A percentile compares a stretch with the other conserved stretches of the same genome.
Evolutionary conservation across 2,113 vertebrate species (phyloP).

Genomic region (Rhinopithecus roxellana): DNA sequence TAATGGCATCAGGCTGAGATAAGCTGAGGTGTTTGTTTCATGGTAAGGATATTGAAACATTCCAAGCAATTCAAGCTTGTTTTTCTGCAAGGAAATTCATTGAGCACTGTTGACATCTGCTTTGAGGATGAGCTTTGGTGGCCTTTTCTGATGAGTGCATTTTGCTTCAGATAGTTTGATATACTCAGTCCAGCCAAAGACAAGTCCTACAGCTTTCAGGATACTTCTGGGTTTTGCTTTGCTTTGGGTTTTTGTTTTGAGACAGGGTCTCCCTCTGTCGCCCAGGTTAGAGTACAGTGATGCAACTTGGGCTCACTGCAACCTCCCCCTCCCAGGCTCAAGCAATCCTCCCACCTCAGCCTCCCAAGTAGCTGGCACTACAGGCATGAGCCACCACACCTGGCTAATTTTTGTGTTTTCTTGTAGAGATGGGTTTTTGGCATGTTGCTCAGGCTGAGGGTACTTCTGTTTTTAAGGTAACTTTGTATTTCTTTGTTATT

Average conservation of each 20-base stretch:
- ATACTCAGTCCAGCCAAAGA: not conserved
- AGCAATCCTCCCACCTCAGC: no score
- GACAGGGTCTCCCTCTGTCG: no score
- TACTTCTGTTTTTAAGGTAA: not conserved
- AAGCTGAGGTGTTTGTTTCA: not conserved
- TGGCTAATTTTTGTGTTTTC: no score
- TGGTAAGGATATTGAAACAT: not conserved
- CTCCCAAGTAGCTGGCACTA: no score
- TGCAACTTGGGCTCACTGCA: no score
- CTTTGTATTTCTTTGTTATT: not conserved
- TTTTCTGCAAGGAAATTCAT: not conserved
- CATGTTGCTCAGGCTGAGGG: not conserved
- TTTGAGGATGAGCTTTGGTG: not conserved
- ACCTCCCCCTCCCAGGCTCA: no score
- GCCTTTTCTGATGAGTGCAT: not conserved
- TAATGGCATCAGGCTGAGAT: not conserved
- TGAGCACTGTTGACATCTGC: accelerated
- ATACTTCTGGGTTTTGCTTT: not conserved
- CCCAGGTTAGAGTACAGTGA: no score
- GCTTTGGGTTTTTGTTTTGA: no score
- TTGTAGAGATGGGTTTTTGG: no score
- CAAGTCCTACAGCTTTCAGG: not conserved
- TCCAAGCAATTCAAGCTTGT: no score
- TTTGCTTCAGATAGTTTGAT: not conserved
- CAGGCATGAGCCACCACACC: no score